Evolutionary conservation across 2,113 vertebrate species (phyloP).

Genomic region (Leptocoma aspasia): DNA sequence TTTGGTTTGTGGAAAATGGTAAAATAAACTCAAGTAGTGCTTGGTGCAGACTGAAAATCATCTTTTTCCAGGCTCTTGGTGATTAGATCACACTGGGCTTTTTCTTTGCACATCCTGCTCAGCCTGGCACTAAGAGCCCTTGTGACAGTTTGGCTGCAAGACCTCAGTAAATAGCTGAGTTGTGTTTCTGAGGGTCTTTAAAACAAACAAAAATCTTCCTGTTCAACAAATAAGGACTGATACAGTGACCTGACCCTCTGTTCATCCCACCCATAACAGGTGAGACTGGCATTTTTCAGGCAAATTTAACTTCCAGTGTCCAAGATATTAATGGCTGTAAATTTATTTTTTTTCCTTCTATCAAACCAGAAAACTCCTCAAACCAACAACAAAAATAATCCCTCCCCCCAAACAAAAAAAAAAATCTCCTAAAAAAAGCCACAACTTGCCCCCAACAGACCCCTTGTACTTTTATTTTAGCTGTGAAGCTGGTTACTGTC

Average conservation of each 20-base stretch:
- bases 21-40: conserved; percentile 31
- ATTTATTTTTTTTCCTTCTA: background rate
- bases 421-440: background rate
- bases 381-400: background rate
- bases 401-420: fast-evolving
- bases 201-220: background rate
- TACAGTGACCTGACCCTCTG: background rate
- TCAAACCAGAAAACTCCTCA: no score
- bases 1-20: conserved; percentile 21
- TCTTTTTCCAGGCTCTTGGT: conserved; percentile 15
- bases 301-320: background rate
- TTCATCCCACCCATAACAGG: background rate
- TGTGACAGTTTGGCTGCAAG: background rate
- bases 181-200: background rate
- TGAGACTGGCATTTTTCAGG: background rate
- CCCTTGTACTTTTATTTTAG: background rate
- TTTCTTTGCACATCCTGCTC: background rate
- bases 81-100: background rate
- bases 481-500: background rate
- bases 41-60: conserved; percentile 12
- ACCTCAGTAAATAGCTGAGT: background rate
- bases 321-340: background rate
- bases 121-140: background rate
- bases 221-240: background rate
- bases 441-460: fast-evolving